Percentiles rank a stretch among this genome's conserved stretches.
Evolutionary conservation across 2,888 invertebrate species (phyloP).

Genomic region (Meta bourneti): DNA sequence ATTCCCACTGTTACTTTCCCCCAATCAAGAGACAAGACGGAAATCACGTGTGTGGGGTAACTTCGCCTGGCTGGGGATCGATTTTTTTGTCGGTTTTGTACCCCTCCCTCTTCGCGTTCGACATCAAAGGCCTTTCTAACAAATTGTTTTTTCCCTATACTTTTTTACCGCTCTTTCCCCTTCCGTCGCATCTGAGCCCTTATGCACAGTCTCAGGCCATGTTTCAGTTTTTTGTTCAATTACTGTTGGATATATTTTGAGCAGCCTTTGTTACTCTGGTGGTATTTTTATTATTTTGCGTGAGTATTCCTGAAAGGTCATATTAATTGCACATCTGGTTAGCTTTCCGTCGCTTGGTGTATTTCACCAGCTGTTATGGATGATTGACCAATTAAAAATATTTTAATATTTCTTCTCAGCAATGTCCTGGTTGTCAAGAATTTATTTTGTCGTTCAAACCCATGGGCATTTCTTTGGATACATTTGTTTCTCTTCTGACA

Average conservation of each 20-base stretch:
- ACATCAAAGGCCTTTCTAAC: constrained; percentile 73
- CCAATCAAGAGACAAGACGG: constrained; percentile 50
- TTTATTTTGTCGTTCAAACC: no score
- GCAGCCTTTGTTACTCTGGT: constrained; percentile 25
- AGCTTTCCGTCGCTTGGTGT: no score
- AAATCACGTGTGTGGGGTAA: constrained; percentile 58
- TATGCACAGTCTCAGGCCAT: constrained; percentile 13
- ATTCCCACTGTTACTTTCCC: constrained; percentile 35
- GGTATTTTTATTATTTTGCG: no score
- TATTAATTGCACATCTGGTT: no score
- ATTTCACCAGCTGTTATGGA: no score
- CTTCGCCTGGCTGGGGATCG: constrained; percentile 4
- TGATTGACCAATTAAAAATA: no score
- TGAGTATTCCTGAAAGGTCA: no score
- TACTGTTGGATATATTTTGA: not conserved
- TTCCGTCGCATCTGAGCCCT: not conserved
- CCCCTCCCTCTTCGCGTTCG: constrained; percentile 21
- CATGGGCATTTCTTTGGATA: no score
- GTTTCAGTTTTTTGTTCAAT: constrained; percentile 36
- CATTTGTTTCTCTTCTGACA: no score
- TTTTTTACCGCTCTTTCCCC: constrained; percentile 4
- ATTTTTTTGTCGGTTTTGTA: constrained; percentile 30
- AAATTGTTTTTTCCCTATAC: constrained; percentile 48
- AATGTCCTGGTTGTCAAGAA: no score
- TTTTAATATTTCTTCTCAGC: no score